Evolutionary conservation across 1,140 invertebrate species (phyloP).

Genomic region (Berghia stephanieae): DNA sequence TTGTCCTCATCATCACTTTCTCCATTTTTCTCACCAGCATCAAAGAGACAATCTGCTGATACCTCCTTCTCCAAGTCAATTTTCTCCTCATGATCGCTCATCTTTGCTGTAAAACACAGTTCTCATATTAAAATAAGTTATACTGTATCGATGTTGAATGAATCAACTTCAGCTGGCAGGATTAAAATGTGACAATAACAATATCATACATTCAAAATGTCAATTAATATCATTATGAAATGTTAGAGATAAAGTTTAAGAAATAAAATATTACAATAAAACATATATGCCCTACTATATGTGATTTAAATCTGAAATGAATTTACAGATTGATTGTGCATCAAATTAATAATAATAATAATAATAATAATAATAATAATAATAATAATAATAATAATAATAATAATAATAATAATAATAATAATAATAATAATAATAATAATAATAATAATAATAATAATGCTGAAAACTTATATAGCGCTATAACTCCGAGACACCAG

Average conservation of each 20-base stretch:
- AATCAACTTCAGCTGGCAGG: no score
- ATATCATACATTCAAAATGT: no score
- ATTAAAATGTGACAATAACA: no score
- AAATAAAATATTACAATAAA: background rate
- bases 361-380: background rate
- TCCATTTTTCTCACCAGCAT: background rate
- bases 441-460: background rate
- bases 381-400: background rate
- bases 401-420: background rate
- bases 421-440: background rate
- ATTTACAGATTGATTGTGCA: no score
- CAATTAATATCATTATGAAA: background rate
- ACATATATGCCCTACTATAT: no score
- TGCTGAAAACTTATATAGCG: no score
- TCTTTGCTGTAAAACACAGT: background rate
- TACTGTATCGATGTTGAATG: no score
- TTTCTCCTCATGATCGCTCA: slow-evolving; percentile 24
- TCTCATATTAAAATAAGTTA: no score
- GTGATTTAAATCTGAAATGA: no score
- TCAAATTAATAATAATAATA: no score
- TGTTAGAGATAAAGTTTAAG: background rate
- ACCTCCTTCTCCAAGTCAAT: background rate
- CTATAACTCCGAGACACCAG: no score
- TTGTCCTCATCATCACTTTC: background rate
- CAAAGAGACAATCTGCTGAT: no score